These are phyloP conservation scores for Epinephelus coioides DNA, from an alignment of 2,797 vertebrate genomes.

Conservation along the genomic window DNA sequence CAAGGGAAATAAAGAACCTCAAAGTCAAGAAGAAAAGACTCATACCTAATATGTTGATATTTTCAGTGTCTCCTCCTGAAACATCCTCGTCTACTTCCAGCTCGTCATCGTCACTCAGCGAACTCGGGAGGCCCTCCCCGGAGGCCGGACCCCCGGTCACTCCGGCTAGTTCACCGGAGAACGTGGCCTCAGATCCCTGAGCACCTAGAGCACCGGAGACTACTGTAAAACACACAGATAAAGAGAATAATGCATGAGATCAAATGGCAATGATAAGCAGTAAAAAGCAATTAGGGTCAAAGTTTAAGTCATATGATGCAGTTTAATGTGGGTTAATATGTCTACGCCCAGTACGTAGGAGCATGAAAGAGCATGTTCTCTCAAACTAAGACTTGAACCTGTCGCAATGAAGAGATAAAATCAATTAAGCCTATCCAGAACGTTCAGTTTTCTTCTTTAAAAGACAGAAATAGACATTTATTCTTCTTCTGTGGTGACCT, in stretches of 20 bases:
- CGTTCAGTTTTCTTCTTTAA: neutral
- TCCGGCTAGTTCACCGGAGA: conserved; percentile 58
- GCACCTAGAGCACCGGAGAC: conserved; percentile 65
- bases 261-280: neutral
- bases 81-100: conserved; percentile 68
- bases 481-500: neutral
- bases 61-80: conserved; percentile 58
- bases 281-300: neutral
- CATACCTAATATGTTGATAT: conserved; percentile 42
- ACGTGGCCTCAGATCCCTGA: conserved; percentile 64
- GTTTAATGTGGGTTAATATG: neutral
- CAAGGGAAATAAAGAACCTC: neutral
- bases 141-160: conserved; percentile 75
- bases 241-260: conserved; percentile 10
- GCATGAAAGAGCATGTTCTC: neutral
- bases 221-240: conserved; percentile 31
- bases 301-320: neutral
- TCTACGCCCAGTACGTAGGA: neutral
- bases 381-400: neutral
- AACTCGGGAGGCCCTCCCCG: conserved; percentile 73
- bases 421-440: neutral
- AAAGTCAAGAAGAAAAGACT: neutral
- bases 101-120: conserved; percentile 68
- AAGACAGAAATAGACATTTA: neutral
- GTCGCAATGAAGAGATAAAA: neutral